Base-by-base conservation (phyloP, 1,140 invertebrate genomes). In the Episyrphus balteatus region DNA sequence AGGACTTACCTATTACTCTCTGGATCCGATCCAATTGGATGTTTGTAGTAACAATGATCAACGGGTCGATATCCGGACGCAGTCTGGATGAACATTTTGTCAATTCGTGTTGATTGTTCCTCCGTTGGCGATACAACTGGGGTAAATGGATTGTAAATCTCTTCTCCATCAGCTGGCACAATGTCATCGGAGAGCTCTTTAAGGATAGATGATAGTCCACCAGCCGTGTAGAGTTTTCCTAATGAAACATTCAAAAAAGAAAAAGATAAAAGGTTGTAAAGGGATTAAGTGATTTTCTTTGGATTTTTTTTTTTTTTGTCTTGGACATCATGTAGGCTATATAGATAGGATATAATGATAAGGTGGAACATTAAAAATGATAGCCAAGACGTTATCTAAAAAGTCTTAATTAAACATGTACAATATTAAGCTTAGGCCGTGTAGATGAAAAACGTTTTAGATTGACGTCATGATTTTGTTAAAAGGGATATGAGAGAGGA, bases 81-180 rank as follows among this genome's bases (percentile, higher is more conserved):
- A 54, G 66, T 68, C 58, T 68, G 66, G 50, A 68, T 55, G 51
- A 68, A 68, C 61, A 68, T 68, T 58, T 68, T 67, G 46, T 68
- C 65, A 51, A 68, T 64, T 49, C 62, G 61, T 48, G 64, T 57
- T 52, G 61, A 59, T 53, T 59, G 57, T 56, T 66, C 66, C 45
- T 68, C 66, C 14, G 61, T 66, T 53, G 66, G 66, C 44, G 66
- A 68, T 48, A 68, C 61, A 42, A 68, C 65, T 46, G 66, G 66
- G 49, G 66, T 68, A 53, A 68, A 68, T 51, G 66, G 66, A 58
- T 68, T 68, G 53, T 68, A 68, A 54, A 68, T 68, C 53, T 68
- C 66, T 50, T 64, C 59, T 39, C 61, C 64, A 32, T 67, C 61
- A 10, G 52, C 54, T 18, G 65, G 62, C 31, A 64, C 54, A 40